A percentile compares a stretch with the other conserved stretches of the same genome.
These are phyloP conservation scores for Terrapene triunguis DNA, from an alignment of 2,113 vertebrate species.

Conservation along the genomic window DNA sequence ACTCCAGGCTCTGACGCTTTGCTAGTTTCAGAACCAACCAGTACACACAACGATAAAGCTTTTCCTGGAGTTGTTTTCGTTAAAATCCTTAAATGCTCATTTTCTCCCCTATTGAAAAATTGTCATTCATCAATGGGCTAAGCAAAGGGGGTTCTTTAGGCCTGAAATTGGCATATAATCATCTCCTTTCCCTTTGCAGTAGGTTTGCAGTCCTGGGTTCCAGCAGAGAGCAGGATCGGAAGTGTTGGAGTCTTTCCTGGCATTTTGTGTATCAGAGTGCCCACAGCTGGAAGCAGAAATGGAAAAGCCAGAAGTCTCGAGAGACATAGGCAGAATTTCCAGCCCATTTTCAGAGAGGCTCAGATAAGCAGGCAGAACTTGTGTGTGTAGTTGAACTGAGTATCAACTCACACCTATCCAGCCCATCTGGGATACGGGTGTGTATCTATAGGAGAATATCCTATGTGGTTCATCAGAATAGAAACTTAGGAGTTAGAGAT, in stretches of 20 bases:
- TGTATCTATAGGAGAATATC: not conserved
- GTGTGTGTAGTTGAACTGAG: not conserved
- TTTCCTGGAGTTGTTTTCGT: too few relatives aligned
- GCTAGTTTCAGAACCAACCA: not conserved
- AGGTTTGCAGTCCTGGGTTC: rapidly evolving
- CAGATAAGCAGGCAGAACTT: not conserved
- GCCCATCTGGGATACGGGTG: not conserved
- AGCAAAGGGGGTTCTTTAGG: too few relatives aligned
- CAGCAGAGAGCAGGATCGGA: not conserved
- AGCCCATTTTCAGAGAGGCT: not conserved
- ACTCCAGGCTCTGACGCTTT: not conserved
- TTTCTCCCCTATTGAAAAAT: too few relatives aligned
- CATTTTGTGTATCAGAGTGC: not conserved
- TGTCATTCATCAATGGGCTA: too few relatives aligned
- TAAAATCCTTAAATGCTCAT: too few relatives aligned
- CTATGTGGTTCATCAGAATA: not conserved
- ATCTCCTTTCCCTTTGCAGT: rapidly evolving
- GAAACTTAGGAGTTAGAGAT: not conserved
- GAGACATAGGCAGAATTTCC: not conserved
- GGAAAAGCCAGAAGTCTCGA: not conserved
- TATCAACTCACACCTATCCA: not conserved
- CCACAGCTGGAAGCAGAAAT: not conserved
- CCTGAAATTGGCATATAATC: not conserved
- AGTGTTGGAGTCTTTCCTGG: not conserved
- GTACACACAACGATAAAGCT: too few relatives aligned